Conservation (phyloP, 2,888 invertebrate genomes). For the Lochmaea capreae region DNA sequence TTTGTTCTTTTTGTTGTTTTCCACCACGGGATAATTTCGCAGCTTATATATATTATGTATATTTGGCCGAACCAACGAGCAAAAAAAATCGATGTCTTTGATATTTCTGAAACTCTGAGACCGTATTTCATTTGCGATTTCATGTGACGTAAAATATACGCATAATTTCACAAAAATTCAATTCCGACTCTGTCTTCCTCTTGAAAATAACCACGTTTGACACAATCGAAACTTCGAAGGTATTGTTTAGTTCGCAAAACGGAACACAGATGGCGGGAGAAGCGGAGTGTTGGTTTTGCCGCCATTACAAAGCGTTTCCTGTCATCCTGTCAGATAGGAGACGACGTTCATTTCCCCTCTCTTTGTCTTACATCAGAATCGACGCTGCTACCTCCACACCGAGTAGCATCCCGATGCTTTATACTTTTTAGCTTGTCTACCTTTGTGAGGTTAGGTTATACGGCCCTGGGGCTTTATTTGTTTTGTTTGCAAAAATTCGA, state of each 20-base stretch:
- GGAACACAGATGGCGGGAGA: constrained; percentile 30
- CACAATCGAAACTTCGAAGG: constrained; percentile 25
- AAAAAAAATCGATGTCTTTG: no score
- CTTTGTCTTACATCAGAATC: constrained; percentile 58
- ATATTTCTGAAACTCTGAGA: no score
- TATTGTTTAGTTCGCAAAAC: constrained; percentile 19
- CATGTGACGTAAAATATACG: no score
- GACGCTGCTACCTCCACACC: constrained; percentile 19
- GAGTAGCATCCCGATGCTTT: constrained; percentile 12
- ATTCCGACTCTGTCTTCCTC: constrained; percentile 8
- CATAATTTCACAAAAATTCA: not conserved
- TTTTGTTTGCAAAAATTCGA: constrained; percentile 15
- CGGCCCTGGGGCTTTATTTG: constrained; percentile 9
- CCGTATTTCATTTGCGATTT: no score
- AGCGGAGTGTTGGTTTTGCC: constrained; percentile 31
- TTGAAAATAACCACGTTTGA: constrained; percentile 14
- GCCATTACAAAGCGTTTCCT: constrained; percentile 28
- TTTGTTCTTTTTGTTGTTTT: no score
- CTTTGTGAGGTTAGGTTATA: constrained; percentile 22
- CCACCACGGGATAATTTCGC: no score
- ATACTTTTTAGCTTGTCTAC: not conserved
- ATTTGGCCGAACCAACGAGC: no score
- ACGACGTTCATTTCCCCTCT: constrained; percentile 63
- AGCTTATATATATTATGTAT: no score
- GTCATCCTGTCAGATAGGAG: constrained; percentile 61